Conservation (phyloP, 2,888 invertebrate genomes). For the Rotaria macrura region DNA sequence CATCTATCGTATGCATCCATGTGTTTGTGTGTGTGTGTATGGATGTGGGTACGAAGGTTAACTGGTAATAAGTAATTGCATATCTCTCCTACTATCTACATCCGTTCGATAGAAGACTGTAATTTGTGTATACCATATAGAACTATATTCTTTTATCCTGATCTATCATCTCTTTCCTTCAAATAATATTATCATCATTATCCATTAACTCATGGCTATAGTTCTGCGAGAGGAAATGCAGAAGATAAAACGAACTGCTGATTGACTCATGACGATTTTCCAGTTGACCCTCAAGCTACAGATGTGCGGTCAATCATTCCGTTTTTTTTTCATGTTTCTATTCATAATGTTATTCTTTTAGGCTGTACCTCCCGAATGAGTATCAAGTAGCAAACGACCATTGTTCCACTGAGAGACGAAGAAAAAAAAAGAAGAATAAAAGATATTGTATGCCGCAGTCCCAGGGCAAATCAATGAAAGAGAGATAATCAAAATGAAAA, state of each 20-base stretch:
- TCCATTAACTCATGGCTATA: not conserved
- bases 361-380: not conserved
- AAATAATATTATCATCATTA: not conserved
- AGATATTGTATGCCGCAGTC: not conserved
- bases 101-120: not conserved
- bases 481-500: not conserved
- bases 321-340: not conserved
- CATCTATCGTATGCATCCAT: not conserved
- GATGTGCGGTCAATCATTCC: not conserved
- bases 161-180: not conserved
- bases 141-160: not conserved
- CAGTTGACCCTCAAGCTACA: not conserved
- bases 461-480: not conserved
- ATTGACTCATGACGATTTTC: constrained; percentile 1
- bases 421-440: not conserved
- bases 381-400: not conserved
- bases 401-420: not conserved
- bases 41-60: not conserved
- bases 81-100: not conserved
- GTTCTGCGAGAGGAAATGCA: not conserved
- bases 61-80: not conserved
- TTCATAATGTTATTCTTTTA: not conserved
- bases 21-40: no score
- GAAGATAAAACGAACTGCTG: not conserved
- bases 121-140: not conserved